phyloP scores from a whole-genome alignment of 2,113 vertebrate species.

The Opisthocomus hoazin region DNA sequence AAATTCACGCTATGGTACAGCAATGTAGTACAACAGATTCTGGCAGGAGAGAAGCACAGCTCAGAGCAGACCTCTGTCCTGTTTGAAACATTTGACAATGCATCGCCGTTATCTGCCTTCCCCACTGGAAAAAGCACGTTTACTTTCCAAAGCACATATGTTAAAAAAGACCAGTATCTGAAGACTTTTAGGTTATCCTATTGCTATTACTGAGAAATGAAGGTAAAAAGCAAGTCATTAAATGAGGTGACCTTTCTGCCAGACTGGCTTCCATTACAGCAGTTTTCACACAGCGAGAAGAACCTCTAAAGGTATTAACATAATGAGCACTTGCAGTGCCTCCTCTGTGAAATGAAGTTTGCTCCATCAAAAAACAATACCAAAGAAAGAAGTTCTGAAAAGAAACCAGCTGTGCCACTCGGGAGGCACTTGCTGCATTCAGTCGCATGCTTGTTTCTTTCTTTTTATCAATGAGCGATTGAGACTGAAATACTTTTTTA shows the following conservation, averaged over 20 bases:
- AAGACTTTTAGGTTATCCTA: neutral
- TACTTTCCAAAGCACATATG: neutral
- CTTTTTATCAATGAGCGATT: neutral
- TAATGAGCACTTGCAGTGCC: neutral
- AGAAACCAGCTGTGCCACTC: neutral
- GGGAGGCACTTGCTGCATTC: neutral
- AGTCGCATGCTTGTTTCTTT: neutral
- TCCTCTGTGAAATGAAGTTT: neutral
- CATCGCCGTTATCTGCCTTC: neutral
- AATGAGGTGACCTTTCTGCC: conserved; percentile 31
- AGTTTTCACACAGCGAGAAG: neutral
- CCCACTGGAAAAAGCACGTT: neutral
- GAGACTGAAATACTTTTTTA: neutral
- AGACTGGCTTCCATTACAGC: neutral
- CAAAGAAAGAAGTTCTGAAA: neutral
- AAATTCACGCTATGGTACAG: neutral
- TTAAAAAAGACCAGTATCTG: neutral
- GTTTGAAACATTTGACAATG: neutral
- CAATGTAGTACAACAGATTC: neutral
- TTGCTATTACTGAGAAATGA: neutral
- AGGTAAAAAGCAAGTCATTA: neutral
- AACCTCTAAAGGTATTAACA: neutral
- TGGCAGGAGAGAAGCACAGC: neutral
- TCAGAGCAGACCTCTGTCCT: neutral
- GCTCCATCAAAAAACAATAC: neutral